A percentile compares a stretch with the other conserved stretches of the same genome.
Evolutionary conservation across 1,140 invertebrate genomes (phyloP).

Genomic region (Conopomorpha cramerella): DNA sequence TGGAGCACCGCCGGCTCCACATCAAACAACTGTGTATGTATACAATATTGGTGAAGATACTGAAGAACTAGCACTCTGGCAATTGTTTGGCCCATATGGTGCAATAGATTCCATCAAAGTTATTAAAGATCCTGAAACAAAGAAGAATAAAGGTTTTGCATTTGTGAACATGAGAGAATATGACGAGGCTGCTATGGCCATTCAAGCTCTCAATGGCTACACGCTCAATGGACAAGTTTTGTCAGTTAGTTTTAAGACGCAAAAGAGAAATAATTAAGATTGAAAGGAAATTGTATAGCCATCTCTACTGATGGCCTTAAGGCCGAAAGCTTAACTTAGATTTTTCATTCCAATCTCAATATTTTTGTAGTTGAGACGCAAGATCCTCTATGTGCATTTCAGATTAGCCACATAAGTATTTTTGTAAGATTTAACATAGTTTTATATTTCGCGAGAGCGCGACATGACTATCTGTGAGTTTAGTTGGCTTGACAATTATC

Average conservation of each 20-base stretch:
- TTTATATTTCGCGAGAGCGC: conserved; percentile 52
- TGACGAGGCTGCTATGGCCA: conserved; percentile 96
- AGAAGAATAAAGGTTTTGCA: conserved; percentile 99
- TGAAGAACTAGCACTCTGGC: conserved; percentile 98
- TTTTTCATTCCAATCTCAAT: conserved; percentile 60
- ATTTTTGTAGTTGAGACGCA: conserved; percentile 57
- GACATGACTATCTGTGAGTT: conserved; percentile 55
- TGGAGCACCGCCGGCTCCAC: conserved; percentile 29
- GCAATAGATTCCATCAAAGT: conserved; percentile 98
- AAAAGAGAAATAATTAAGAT: conserved; percentile 66
- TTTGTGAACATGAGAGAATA: conserved; percentile 99
- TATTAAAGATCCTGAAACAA: conserved; percentile 95
- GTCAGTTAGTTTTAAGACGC: conserved; percentile 98
- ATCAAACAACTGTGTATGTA: conserved; percentile 67
- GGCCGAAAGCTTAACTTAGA: conserved; percentile 43
- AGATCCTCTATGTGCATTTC: conserved; percentile 56
- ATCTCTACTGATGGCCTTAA: conserved; percentile 36
- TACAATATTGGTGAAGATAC: conserved; percentile 98
- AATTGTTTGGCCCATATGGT: conserved; percentile 98
- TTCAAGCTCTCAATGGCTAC: conserved; percentile 96
- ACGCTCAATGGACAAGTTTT: conserved; percentile 95
- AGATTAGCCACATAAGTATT: conserved; percentile 59
- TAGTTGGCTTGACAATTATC: conserved; percentile 45
- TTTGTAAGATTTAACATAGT: conserved; percentile 58
- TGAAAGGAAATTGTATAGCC: conserved; percentile 34